Evolutionary conservation across 2,797 vertebrate species (phyloP).

Genomic region (Apogon hyalosoma): DNA sequence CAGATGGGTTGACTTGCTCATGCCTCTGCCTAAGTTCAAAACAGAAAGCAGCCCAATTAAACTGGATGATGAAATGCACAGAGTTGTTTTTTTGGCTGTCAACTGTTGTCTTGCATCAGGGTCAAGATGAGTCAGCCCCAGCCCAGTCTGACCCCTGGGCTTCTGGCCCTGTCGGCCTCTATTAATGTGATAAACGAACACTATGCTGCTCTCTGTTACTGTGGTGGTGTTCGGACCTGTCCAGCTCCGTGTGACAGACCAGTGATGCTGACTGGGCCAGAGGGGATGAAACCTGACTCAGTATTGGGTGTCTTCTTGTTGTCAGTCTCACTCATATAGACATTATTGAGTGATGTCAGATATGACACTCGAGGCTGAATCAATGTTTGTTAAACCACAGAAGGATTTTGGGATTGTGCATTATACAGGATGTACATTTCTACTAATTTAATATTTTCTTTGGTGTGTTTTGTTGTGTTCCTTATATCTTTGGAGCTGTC

Average conservation of each 20-base stretch:
- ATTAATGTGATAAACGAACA: slow-evolving; percentile 64
- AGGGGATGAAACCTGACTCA: slow-evolving; percentile 60
- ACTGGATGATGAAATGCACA: slow-evolving; percentile 22
- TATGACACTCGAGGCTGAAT: slow-evolving; percentile 71
- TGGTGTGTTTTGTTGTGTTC: slow-evolving; percentile 4
- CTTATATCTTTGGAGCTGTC: slow-evolving; percentile 49
- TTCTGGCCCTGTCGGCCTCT: slow-evolving; percentile 47
- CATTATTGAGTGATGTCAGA: slow-evolving; percentile 73
- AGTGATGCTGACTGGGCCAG: slow-evolving; percentile 60
- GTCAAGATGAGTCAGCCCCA: slow-evolving; percentile 65
- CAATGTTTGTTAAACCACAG: slow-evolving; percentile 54
- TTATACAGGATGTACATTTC: background rate
- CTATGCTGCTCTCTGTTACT: slow-evolving; percentile 52
- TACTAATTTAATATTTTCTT: background rate
- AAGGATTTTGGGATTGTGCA: slow-evolving; percentile 26
- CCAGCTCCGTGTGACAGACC: slow-evolving; percentile 36
- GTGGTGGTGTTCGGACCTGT: slow-evolving; percentile 23
- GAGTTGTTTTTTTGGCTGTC: slow-evolving; percentile 63
- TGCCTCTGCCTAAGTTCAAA: slow-evolving; percentile 9
- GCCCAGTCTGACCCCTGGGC: slow-evolving; percentile 49
- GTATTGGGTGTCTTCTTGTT: slow-evolving; percentile 67
- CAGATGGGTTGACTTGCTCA: slow-evolving; percentile 1
- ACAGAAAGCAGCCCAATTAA: slow-evolving; percentile 3
- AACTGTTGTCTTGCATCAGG: slow-evolving; percentile 62
- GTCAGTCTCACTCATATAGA: slow-evolving; percentile 61